Evolutionary conservation across 1,140 invertebrate genomes (phyloP), one percentile per base, ranked within the genome.

Genomic region (Atta cephalotes): DNA sequence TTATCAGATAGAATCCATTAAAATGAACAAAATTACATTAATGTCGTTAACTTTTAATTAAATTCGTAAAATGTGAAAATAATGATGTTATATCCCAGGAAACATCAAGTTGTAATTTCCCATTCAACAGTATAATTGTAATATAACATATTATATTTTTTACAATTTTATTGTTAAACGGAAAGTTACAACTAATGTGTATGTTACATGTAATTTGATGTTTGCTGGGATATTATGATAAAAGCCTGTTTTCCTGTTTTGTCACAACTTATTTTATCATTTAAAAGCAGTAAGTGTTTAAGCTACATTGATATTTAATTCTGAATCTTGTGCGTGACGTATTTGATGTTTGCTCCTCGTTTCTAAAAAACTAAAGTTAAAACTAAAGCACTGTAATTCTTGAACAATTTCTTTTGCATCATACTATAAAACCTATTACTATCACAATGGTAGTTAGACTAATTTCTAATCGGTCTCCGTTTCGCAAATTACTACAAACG

Each of bases 271-370:
- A 79, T 35, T 80, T 80, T 35, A 9, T 71, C n/a, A 71, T 81
- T 58, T 71, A 71, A 81, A 74, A 68, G 56, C 49, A 53, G 14
- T 68, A n/a, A 56, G n/a, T 51, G 49, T 56, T 80, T 25, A 53
- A 66, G 10, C 35, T 80, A 70, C 31, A 9, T 81, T n/a, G 49
- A 49, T 81, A 56, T 81, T 81, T 39, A 71, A 71, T 16, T 60
- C 10, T 76, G 66, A 1, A 21, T 12, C 21, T 81, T 81, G 66
- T 71, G 66, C 63, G 78, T 81, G 79, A 81, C 1, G 25, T 45
- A 81, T 81, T 81, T 81, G 79, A 81, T 81, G 79, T 81, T 71
- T 71, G 79, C 66, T 81, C 79, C n/a, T 81, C 51, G 14, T 71
- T 71, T 58, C 51, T 81, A 80, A 68, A 80, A 68, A 80, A 68